These are phyloP conservation scores for Barbus barbus DNA, from an alignment of 2,113 vertebrate genomes.

Conservation along the genomic window DNA sequence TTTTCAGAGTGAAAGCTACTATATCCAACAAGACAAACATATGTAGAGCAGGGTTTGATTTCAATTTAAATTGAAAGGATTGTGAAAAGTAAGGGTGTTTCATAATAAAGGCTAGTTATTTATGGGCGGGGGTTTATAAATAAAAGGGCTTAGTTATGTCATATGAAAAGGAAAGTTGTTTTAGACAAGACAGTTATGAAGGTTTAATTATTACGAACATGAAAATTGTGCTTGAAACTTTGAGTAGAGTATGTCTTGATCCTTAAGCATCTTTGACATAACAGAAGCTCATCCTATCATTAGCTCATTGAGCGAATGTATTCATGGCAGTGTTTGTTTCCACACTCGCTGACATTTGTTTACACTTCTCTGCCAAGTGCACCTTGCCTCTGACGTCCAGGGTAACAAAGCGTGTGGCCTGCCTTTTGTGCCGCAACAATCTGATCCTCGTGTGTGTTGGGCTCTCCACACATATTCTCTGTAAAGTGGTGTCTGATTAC, in stretches of 20 bases:
- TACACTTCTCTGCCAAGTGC: constrained; percentile 53
- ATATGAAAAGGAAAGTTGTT: neutral
- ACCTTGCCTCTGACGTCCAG: constrained; percentile 55
- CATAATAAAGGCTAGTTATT: neutral
- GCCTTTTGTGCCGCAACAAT: constrained; percentile 13
- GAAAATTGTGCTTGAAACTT: neutral
- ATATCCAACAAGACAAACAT: neutral
- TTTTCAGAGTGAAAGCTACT: neutral
- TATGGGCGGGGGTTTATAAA: neutral
- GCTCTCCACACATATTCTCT: neutral
- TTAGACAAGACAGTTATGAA: neutral
- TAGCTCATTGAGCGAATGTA: constrained; percentile 9
- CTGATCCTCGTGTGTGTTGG: neutral
- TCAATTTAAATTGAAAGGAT: neutral
- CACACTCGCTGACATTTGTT: constrained; percentile 49
- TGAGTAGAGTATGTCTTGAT: neutral
- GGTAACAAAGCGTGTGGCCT: constrained; percentile 37
- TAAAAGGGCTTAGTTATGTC: neutral
- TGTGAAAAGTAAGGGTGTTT: neutral
- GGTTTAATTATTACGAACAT: neutral
- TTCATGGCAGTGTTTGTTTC: constrained; percentile 33
- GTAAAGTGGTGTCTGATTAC: constrained; percentile 56
- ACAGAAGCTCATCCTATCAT: constrained; percentile 34
- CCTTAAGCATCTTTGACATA: constrained; percentile 46
- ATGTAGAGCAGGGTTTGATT: neutral